Evolutionary conservation across 2,113 vertebrate species (phyloP).

Genomic region (Furnarius figulus): DNA sequence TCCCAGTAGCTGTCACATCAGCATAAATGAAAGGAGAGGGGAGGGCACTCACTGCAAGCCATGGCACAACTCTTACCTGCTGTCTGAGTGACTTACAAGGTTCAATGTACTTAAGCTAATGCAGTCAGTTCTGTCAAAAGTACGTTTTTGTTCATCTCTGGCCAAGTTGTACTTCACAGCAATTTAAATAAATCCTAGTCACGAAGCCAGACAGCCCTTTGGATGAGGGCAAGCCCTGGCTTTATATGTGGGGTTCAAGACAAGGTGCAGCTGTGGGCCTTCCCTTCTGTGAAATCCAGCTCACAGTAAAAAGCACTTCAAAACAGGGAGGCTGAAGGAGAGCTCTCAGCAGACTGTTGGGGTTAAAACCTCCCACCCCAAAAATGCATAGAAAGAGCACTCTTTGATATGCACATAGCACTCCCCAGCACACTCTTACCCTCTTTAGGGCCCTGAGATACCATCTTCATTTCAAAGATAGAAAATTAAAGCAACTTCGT

Average conservation of each 20-base stretch:
- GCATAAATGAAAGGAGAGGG: background rate
- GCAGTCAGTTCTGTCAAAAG: background rate
- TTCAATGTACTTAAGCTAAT: background rate
- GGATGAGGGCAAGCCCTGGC: background rate
- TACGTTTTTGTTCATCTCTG: background rate
- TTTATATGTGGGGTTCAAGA: background rate
- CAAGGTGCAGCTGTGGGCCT: background rate
- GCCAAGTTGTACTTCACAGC: background rate
- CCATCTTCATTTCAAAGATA: background rate
- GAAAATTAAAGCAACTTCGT: background rate
- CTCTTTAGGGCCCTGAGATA: background rate
- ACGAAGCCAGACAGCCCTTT: background rate
- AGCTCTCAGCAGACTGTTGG: background rate
- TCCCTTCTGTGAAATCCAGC: background rate
- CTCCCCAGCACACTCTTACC: background rate
- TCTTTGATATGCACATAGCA: background rate
- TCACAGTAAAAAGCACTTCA: background rate
- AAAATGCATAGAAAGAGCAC: background rate
- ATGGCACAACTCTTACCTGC: background rate
- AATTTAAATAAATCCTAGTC: conserved; percentile 7
- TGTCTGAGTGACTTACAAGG: background rate
- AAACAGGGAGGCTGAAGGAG: background rate
- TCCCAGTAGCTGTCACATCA: background rate
- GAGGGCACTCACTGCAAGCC: background rate
- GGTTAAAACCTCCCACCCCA: background rate